A percentile compares a stretch with the other conserved stretches of the same genome.
These are phyloP conservation scores for Sepioteuthis lessoniana DNA, from an alignment of 2,888 invertebrate genomes.

Conservation along the genomic window DNA sequence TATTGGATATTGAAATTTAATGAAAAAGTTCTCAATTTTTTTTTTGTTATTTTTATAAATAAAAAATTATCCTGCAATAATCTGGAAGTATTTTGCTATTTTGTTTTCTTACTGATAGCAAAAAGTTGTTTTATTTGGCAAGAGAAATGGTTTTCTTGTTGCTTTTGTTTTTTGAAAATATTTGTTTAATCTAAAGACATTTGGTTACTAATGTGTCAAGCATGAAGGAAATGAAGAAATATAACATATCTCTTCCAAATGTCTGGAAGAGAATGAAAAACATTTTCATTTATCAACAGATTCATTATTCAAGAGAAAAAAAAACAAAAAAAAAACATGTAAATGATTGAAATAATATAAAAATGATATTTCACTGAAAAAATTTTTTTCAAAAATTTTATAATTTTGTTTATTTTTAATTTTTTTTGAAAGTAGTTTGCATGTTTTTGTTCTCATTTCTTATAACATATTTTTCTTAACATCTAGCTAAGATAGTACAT, in stretches of 20 bases:
- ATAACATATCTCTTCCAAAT: not conserved
- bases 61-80: not conserved
- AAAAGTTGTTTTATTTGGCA: not conserved
- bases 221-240: not conserved
- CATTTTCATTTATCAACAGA: not conserved
- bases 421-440: too few species aligned
- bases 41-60: not conserved
- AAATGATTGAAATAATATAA: too few species aligned
- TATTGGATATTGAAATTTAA: not conserved
- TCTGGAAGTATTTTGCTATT: not conserved
- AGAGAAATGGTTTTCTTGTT: not conserved
- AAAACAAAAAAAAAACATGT: not conserved
- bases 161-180: not conserved
- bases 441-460: too few species aligned
- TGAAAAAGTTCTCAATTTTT: not conserved
- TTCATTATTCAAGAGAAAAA: not conserved
- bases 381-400: too few species aligned
- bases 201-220: not conserved
- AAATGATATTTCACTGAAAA: too few species aligned
- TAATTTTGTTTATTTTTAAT: too few species aligned
- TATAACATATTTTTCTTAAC: too few species aligned
- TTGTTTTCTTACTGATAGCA: not conserved
- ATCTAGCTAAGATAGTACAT: too few species aligned
- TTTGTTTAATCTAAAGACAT: not conserved
- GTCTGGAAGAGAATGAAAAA: constrained; percentile 5